Evolutionary conservation across 2,888 invertebrate species (phyloP).

Genomic region (Xestia sexstrigata): DNA sequence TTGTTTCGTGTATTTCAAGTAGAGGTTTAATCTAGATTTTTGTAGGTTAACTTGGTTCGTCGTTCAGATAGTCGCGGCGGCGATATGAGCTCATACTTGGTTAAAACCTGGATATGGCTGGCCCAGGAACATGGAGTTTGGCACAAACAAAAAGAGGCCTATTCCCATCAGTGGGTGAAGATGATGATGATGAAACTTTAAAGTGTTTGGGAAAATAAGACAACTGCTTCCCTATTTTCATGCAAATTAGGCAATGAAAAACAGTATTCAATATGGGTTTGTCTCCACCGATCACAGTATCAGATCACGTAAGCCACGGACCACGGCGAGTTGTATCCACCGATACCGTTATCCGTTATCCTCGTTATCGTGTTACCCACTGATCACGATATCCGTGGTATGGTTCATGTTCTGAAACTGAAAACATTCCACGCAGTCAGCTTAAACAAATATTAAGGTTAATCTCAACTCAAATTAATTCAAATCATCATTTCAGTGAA

Average conservation of each 20-base stretch:
- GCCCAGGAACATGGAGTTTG: neutral
- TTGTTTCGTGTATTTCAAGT: neutral
- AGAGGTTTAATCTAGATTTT: neutral
- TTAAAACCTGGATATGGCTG: neutral
- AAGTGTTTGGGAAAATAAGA: neutral
- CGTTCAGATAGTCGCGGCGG: neutral
- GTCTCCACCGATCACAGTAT: too few relatives aligned
- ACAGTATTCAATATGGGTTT: neutral
- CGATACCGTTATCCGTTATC: too few relatives aligned
- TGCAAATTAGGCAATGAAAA: neutral
- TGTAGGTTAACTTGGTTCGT: neutral
- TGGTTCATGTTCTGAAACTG: neutral
- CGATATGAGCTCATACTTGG: neutral
- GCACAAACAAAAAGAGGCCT: neutral
- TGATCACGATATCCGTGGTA: too few relatives aligned
- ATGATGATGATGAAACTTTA: neutral
- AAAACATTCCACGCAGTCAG: neutral
- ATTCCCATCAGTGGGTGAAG: neutral
- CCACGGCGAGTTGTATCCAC: too few relatives aligned
- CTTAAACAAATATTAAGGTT: conserved; percentile 1
- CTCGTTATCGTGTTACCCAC: too few relatives aligned
- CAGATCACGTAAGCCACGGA: too few relatives aligned
- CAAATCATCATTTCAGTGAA: conserved; percentile 35
- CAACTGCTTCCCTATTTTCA: neutral
- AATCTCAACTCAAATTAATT: conserved; percentile 36